Evolutionary conservation across 2,888 invertebrate species (phyloP), one percentile per base, ranked within the genome.

Genomic region (Elgonia sp.): DNA sequence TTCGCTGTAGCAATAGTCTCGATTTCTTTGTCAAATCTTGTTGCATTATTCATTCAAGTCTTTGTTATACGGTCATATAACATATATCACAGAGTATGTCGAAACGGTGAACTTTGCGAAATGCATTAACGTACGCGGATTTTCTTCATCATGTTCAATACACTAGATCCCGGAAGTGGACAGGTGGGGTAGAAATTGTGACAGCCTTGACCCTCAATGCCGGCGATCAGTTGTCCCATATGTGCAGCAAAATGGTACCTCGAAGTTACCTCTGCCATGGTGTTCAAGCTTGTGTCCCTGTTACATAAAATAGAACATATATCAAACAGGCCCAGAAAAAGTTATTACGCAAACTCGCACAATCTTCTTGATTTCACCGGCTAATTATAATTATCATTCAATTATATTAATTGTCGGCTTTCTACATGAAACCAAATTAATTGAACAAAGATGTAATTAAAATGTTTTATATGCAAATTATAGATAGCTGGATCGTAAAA

Each of bases 121-220:
- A 21, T 37, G n/a, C 21, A 12, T 91, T 88, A 93, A 80, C 93
- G 93, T 57, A 94, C 89, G 79, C 95, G 93, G 73, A 96, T 95
- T 94, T 96, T 96, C 93, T 96, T 96, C 95, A 96, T 96, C 95
- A 96, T 96, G 92, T 95, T 95, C 77, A 96, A 94, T 18, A 96
- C 96, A 93, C 96, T 96, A 80, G 95, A 94, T 55, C 96, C 96
- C 29, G 96, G 96, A 91, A 96, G 95, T 12, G 96, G 96, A 92
- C 96, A 96, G 50, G 95, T 95, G 18, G 96, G 96, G 91, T 96
- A 96, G 94, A 96, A 96, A 92, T 96, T 96, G 93, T 96, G 96
- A 91, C 96, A 96, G 77, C 96, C 96, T 90, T 96, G 96, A 90
- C 96, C 96, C 92, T 96, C 96, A 65, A 96, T 94, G 29, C 96